Conservation (phyloP, 2,113 vertebrate genomes). For the Galeopterus variegatus region DNA sequence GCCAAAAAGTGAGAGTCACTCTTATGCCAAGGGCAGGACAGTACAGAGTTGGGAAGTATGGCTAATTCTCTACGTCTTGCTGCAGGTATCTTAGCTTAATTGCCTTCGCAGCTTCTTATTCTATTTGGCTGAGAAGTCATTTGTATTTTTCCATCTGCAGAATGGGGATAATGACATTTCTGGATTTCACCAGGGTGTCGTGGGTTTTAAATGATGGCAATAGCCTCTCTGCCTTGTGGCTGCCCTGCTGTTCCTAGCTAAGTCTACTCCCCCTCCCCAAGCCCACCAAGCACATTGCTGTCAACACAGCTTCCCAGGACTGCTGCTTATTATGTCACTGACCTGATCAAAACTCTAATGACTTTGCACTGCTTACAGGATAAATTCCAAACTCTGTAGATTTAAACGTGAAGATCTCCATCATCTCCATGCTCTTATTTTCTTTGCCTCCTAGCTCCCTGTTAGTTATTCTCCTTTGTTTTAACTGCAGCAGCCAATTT, state of each 20-base stretch:
- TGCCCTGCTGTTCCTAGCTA: not conserved
- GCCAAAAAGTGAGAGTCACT: not conserved
- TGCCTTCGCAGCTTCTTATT: not conserved
- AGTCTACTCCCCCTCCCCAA: no score
- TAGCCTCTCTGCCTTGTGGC: not conserved
- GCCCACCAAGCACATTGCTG: no score
- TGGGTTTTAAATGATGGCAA: not conserved
- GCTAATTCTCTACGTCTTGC: accelerated
- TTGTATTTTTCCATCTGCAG: constrained; percentile 15
- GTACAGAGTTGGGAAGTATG: accelerated
- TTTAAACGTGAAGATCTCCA: not conserved
- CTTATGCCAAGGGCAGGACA: not conserved
- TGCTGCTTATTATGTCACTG: not conserved
- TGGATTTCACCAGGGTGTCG: not conserved
- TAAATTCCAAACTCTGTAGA: not conserved
- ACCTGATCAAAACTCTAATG: not conserved
- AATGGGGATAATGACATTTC: not conserved
- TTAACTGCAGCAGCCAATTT: not conserved
- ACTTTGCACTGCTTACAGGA: not conserved
- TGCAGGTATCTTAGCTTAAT: not conserved
- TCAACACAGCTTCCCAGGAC: not conserved
- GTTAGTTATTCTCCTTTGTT: not conserved
- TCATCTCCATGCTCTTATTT: not conserved
- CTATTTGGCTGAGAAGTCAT: not conserved
- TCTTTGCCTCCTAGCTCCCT: not conserved